These are phyloP conservation scores for Vireo griseus DNA, from an alignment of 2,797 vertebrate genomes.

Conservation along the genomic window DNA sequence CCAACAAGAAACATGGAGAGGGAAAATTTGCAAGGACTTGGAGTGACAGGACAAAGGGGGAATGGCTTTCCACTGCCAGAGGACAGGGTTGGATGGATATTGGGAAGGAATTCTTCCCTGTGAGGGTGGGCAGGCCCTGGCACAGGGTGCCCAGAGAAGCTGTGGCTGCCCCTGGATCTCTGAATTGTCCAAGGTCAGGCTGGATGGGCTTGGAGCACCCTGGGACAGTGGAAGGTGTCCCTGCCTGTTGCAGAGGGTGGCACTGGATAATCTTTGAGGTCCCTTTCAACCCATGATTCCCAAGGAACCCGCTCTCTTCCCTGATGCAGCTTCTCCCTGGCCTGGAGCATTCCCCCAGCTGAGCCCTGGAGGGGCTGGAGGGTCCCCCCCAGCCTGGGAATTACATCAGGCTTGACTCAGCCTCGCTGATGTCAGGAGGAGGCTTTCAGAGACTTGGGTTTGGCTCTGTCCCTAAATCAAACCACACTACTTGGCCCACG, in stretches of 20 bases:
- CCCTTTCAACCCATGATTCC: neutral
- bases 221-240: neutral
- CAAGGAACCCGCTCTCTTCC: neutral
- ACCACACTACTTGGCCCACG: rapidly evolving
- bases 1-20: neutral
- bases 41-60: neutral
- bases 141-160: neutral
- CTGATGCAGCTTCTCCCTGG: neutral
- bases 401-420: neutral
- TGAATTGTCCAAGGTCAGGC: rapidly evolving
- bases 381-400: neutral
- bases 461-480: neutral
- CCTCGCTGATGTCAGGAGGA: neutral
- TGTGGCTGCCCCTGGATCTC: neutral
- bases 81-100: neutral
- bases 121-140: rapidly evolving
- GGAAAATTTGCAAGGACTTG: neutral
- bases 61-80: neutral
- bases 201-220: neutral
- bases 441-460: neutral
- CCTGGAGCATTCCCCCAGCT: neutral
- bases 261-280: neutral
- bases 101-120: neutral
- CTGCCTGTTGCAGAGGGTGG: neutral
- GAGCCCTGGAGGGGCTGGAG: neutral